Base-by-base conservation (phyloP, 2,797 vertebrate genomes). In the Liparis tanakae region DNA sequence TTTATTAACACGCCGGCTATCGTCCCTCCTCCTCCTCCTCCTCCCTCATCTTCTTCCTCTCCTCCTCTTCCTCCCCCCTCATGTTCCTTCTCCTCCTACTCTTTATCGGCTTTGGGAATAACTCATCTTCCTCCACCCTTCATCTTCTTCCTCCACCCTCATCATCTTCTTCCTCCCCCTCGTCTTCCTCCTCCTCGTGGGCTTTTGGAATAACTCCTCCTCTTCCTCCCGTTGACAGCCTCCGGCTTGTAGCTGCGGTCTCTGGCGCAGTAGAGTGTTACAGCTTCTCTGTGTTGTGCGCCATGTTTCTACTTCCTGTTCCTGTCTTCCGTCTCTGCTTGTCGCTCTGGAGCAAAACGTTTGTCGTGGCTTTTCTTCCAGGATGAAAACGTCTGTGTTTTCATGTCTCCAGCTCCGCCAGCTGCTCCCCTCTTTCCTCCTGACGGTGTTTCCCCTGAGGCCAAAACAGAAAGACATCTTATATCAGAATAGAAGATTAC, bases 311-410 rank as follows among this genome's bases (percentile, higher is more conserved):
- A 18, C 74, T 82, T 87, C 70, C 74, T 75, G 41, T 37, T 43
- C n/a, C 30, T 25, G 10, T 86, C 69, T 62, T 56, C 8, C 59
- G 57, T 79, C 63, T 76, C 33, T 82, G 61, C 70, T 77, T 76
- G 63, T 79, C 67, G 76, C 71, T 80, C 59, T 79, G 63, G 61
- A 70, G 61, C 69, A 72, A 83, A 75, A 18, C 57, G 25, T 75
- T 57, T 69, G 65, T 68, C 75, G 39, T 37, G 41, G 81, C 63
- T 71, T 82, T 78, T 76, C 57, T 87, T 86, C 44, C 78, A 89
- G 82, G 88, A 87, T 85, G 63, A 81, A 82, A 82, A 74, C 73
- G 43, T 41, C 61, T 79, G 30, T 82, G 70, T 82, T 68, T 85
- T 67, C 78, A 72, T 68, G 70, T 63, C 75, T 80, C 66, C 51